Evolutionary conservation across 2,797 vertebrate species (phyloP), one percentile per base, ranked within the genome.

Genomic region (Diplodus puntazzo): DNA sequence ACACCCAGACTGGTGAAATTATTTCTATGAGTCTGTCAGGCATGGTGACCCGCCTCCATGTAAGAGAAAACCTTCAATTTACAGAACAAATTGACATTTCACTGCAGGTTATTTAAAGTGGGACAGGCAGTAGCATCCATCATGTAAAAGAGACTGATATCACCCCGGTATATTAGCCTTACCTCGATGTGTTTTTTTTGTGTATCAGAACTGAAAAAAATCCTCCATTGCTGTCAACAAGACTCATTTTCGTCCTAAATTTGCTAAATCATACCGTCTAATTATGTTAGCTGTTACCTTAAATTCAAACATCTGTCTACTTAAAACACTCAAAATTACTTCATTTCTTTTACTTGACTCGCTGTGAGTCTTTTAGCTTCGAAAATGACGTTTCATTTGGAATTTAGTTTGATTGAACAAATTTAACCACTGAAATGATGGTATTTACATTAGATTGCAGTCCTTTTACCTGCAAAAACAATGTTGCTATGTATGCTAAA

Each of bases 21-120:
- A 43, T 57, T 65, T 59, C 9, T 68, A 54, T 53, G 58, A 3
- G 48, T 63, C 42, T 69, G 54, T 39, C 27, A 42, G 25, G 12
- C 18, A 11, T 49, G 27, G 4, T 58, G 23, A 52, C 43, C 43
- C n/a, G 5, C 12, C 13, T 64, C 43, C 39, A 6, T 55, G 18
- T 49, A 3, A 7, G 17, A 17, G 17, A 27, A 39, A 62, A 48
- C 39, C 55, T 67, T 61, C n/a, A 78, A 54, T 73, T 72, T 58
- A 59, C 34, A 65, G 39, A 66, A 34, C 23, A 45, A 17, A 53
- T 67, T 72, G 2, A 61, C 57, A 55, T 79, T 68, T 62, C 12
- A 39, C 55, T 27, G 42, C 39, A 61, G 39, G 25, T 34, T 53
- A 62, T 61, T 48, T n/a, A 60, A 39, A 61, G 17, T 27, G 48